Evolutionary conservation across 2,113 vertebrate species (phyloP), one percentile per base, ranked within the genome.

Genomic region (Bos javanicus): DNA sequence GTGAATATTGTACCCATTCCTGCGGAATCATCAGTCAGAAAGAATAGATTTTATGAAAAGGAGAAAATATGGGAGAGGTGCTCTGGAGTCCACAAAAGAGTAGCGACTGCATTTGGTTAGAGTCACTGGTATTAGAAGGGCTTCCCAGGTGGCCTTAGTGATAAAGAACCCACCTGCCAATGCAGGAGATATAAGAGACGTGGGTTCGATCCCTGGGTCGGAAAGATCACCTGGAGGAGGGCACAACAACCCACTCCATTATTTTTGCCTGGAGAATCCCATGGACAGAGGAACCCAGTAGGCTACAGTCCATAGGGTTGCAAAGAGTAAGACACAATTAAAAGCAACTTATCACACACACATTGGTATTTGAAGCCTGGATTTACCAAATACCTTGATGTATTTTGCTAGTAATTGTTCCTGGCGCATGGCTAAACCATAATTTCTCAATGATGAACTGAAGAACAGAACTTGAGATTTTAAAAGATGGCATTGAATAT

Each of bases 191-290:
- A 39, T 39, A 39, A 71, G n/a, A 39, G 21, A 39, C 0, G 1
- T 39, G 67, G 19, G n/a, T 23, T 71, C 1, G 0, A 39, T 39
- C n/a, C 67, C 19, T 23, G 10, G 19, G 67, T 71, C 0, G 0
- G 67, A 71, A 71, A 71, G 67, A 71, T 71, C n/a, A 71, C 19
- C n/a, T 39, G n/a, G 67, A 71, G 67, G 67, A 39, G n/a, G 67
- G 19, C 19, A 39, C 67, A 71, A 23, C 5, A 71, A 39, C n/a
- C n/a, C 10, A 71, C 10, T 23, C 67, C n/a, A 71, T 71, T 71
- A 71, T 71, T 71, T 71, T 71, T 39, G n/a, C 67, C n/a, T 71
- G 67, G 67, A 39, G 67, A 71, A 23, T 71, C 19, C n/a, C 67
- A 71, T 6, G n/a, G n/a, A 71, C 67, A 39, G n/a, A 21, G 21